Base-by-base conservation (phyloP, 2,113 vertebrate species). In the Poeciliopsis retropinna region DNA sequence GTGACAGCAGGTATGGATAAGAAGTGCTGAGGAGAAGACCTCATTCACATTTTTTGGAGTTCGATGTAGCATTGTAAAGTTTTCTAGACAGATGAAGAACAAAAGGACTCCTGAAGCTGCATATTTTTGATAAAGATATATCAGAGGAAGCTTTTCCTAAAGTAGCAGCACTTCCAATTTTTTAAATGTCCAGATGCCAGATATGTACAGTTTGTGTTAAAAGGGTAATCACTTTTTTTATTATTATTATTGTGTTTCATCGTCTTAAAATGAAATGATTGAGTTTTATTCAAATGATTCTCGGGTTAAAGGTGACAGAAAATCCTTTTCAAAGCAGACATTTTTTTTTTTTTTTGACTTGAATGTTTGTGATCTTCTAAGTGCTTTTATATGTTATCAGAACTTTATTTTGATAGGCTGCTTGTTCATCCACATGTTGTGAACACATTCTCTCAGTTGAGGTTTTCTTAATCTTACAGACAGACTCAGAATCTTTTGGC, bases 121-220 rank as follows among this genome's bases (percentile, higher is more conserved):
- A 93, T 96, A 96, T 96, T 97, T 97, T 97, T 96, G 94, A 95
- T 96, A 96, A 96, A 94, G 82, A 94, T 88, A 86, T 93, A 94
- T 95, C 94, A 93, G 93, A 93, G 83, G 93, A 89, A 93, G 91
- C 89, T 80, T 87, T 95, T 95, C 95, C 93, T 94, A 91, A 94
- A 94, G 93, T 95, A 94, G 94, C 94, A 92, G 92, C 94, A 94
- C 94, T 93, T 94, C 88, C 89, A 89, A 81, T 84, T 81, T 94
- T 89, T 91, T n/a, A 86, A 92, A 80, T 93, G 90, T 91, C 83
- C 88, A 85, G 94, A 92, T 95, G 94, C 93, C 89, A 93, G 83
- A 89, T 87, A 76, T 94, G 91, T 94, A 94, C 92, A 95, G 92
- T 91, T 94, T 95, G 89, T 85, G 84, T 89, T 84, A 83, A 47